Evolutionary conservation across 2,113 vertebrate genomes (phyloP).

Genomic region (Candoia aspera): DNA sequence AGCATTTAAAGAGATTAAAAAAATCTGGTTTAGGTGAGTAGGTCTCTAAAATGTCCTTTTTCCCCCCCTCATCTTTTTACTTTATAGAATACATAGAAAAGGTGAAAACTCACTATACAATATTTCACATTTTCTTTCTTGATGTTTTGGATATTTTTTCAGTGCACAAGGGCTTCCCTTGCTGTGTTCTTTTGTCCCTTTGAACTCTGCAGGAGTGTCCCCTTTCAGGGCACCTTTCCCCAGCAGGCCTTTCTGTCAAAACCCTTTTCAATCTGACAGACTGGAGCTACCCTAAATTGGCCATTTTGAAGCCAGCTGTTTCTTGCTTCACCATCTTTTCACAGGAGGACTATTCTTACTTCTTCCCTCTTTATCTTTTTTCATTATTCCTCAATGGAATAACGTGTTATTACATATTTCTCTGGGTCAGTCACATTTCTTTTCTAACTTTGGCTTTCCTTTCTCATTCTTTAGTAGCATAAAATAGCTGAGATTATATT

Average conservation of each 20-base stretch:
- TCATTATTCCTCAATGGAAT: conserved; percentile 20
- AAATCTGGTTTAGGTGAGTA: conserved; percentile 87
- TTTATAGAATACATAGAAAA: conserved; percentile 26
- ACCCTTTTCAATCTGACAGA: conserved; percentile 41
- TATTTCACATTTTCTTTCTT: conserved; percentile 37
- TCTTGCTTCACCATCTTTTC: conserved; percentile 22
- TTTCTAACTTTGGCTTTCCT: conserved; percentile 32
- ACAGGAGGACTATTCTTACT: conserved; percentile 25
- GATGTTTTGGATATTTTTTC: conserved; percentile 21
- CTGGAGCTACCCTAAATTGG: conserved; percentile 34
- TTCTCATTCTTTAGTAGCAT: background rate
- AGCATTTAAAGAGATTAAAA: conserved; percentile 86
- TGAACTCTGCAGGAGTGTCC: conserved; percentile 21
- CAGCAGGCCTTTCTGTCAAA: conserved; percentile 35
- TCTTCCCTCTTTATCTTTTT: conserved; percentile 24
- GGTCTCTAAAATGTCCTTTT: conserved; percentile 41
- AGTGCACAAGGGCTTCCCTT: conserved; percentile 25
- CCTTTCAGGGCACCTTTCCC: conserved; percentile 4
- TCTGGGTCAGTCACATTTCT: background rate
- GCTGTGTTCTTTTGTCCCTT: conserved; percentile 16
- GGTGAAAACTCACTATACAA: conserved; percentile 11
- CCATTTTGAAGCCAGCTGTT: conserved; percentile 42
- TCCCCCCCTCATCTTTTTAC: background rate
- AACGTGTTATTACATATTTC: background rate
- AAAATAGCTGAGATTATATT: background rate